Base-by-base conservation (phyloP, 2,113 vertebrate genomes). In the Vulpes vulpes region DNA sequence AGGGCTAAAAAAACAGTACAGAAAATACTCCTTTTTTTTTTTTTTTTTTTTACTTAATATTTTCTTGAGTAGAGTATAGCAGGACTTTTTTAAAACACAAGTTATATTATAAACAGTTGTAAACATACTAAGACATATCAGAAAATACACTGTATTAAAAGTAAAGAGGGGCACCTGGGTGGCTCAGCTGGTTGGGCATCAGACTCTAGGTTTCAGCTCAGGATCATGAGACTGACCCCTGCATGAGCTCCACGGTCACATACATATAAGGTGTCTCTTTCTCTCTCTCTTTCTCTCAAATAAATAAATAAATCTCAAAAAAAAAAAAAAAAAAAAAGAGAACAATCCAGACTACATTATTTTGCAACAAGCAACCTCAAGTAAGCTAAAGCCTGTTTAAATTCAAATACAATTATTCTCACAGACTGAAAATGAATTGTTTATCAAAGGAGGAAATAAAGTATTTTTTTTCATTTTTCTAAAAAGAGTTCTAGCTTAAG, bases 101-200 rank as follows among this genome's bases (percentile, higher is more conserved):
- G 43, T 43, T 43, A 43, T 43, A 43, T 43, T 43, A 43, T 43
- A 43, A 43, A 43, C 43, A 43, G 43, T 7, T 55, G 3, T 90
- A 64, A 76, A n/a, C 43, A 74, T 64, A 69, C 64, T 62, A n/a
- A 43, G n/a, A 64, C 19, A 38, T 32, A 64, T 55, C 55, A 89
- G 43, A 73, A 89, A 60, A 89, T 32, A 73, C 22, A 43, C n/a
- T 89, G 89, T 23, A 89, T 83, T 89, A 73, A 30, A 93, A 69
- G 25, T 49, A 69, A 87, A 69, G 32, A 55, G 65, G 65, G 16
- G 65, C 65, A 69, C 12, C 16, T 69, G 16, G 65, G 65, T 69
- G 65, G 32, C 32, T 69, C 65, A 69, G 65, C n/a, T 32, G n/a
- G 16, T n/a, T 69, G 32, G n/a, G 32, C 32, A 19, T n/a, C 8